Conservation (phyloP, 1,140 invertebrate genomes). For the Platyura marginata region DNA sequence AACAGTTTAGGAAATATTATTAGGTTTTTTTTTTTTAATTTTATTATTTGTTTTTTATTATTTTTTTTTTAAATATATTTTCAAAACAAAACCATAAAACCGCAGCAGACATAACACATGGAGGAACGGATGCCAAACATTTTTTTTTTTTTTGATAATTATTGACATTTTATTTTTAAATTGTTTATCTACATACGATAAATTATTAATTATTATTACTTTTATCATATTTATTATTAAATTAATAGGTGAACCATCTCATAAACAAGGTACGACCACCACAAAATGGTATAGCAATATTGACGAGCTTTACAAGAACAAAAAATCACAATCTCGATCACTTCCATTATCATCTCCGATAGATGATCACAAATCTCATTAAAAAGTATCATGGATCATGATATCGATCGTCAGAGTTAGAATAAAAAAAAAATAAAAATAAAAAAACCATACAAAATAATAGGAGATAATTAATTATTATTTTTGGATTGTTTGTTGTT, state of each 20-base stretch:
- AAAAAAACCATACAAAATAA: no score
- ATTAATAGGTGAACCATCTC: constrained; percentile 1
- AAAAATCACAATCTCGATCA: not conserved
- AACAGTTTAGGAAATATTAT: no score
- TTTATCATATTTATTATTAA: not conserved
- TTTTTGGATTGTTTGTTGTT: no score
- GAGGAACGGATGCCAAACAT: constrained; percentile 3
- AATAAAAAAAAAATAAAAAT: not conserved
- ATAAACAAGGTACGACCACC: not conserved
- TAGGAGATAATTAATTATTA: no score
- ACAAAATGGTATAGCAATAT: not conserved
- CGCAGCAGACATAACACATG: no score
- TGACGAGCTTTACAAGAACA: not conserved
- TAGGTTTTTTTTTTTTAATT: no score
- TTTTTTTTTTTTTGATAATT: constrained; percentile 2
- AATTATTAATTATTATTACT: not conserved
- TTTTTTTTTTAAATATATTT: no score
- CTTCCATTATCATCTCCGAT: constrained; percentile 1
- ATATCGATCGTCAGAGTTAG: no score
- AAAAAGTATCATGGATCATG: no score
- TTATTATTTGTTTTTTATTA: no score
- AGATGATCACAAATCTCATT: not conserved
- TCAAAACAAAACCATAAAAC: no score
- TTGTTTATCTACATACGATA: not conserved
- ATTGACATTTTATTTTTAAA: not conserved